These are phyloP conservation scores for Cephalotes varians DNA, from an alignment of 2,888 invertebrate genomes.

Conservation along the genomic window DNA sequence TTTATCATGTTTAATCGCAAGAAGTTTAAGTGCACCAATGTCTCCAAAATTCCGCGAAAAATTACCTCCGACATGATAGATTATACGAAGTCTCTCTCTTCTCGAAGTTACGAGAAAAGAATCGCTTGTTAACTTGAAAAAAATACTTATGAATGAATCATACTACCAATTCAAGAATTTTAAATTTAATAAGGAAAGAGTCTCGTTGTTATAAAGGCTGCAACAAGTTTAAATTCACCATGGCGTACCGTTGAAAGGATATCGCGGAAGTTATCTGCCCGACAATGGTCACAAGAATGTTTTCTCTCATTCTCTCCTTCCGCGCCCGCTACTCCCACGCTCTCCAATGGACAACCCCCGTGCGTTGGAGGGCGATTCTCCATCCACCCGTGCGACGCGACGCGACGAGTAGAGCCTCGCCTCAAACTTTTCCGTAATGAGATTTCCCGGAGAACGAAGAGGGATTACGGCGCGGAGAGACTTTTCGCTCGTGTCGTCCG, in stretches of 20 bases:
- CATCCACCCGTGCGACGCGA: constrained; percentile 21
- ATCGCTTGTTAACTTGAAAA: too few species aligned
- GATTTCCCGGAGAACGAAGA: constrained; percentile 73
- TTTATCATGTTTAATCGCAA: background rate
- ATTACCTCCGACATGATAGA: constrained; percentile 2
- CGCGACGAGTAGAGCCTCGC: constrained; percentile 26
- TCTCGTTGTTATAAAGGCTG: constrained; percentile 3
- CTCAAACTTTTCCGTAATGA: constrained; percentile 61
- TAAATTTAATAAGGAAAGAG: constrained; percentile 32
- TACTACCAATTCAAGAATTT: constrained; percentile 29
- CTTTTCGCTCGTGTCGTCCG: constrained; percentile 46
- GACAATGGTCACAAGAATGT: constrained; percentile 46
- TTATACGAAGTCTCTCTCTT: background rate
- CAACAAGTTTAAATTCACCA: constrained; percentile 52
- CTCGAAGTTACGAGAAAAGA: background rate
- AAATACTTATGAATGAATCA: constrained; percentile 39
- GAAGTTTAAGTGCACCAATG: background rate
- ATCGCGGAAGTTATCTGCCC: constrained; percentile 42
- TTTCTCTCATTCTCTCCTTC: constrained; percentile 22
- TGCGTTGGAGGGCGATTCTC: constrained; percentile 8
- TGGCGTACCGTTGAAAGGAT: constrained; percentile 24
- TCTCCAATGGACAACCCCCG: background rate
- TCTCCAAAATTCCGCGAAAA: background rate
- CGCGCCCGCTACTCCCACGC: constrained; percentile 27
- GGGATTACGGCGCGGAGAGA: constrained; percentile 64